phyloP scores from a whole-genome alignment of 2,797 vertebrate genomes.

The Myotis myotis region DNA sequence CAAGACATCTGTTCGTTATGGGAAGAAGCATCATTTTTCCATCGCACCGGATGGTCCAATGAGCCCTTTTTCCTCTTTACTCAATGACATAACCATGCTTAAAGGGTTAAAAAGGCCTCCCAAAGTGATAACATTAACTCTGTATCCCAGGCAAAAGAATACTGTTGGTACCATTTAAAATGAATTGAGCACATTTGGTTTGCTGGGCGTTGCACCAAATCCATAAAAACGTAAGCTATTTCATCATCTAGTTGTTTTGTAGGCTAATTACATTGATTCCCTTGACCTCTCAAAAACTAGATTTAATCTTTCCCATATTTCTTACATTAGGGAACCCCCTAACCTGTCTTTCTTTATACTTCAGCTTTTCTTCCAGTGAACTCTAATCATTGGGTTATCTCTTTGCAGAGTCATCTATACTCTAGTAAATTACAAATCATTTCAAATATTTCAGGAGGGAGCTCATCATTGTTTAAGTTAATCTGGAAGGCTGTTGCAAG shows the following conservation, averaged over 20 bases:
- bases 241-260: conserved; percentile 44
- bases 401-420: conserved; percentile 30
- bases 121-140: conserved; percentile 15
- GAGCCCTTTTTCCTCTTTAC: background rate
- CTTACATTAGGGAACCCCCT: conserved; percentile 22
- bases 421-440: background rate
- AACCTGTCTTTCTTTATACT: conserved; percentile 27
- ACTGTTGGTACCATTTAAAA: conserved; percentile 37
- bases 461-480: background rate
- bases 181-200: conserved; percentile 56
- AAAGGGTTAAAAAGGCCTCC: conserved; percentile 66
- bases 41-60: background rate
- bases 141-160: conserved; percentile 8
- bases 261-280: conserved; percentile 20
- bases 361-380: conserved; percentile 20
- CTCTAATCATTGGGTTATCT: background rate
- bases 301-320: conserved; percentile 53
- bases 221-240: conserved; percentile 27
- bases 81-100: background rate
- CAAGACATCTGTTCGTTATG: conserved; percentile 42
- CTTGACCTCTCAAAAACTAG: conserved; percentile 54
- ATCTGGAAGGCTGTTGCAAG: background rate
- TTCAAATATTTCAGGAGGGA: conserved; percentile 33
- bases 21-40: conserved; percentile 36
- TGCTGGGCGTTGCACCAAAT: conserved; percentile 52